phyloP scores from a whole-genome alignment of 2,113 vertebrate genomes.

The Gymnogyps californianus region DNA sequence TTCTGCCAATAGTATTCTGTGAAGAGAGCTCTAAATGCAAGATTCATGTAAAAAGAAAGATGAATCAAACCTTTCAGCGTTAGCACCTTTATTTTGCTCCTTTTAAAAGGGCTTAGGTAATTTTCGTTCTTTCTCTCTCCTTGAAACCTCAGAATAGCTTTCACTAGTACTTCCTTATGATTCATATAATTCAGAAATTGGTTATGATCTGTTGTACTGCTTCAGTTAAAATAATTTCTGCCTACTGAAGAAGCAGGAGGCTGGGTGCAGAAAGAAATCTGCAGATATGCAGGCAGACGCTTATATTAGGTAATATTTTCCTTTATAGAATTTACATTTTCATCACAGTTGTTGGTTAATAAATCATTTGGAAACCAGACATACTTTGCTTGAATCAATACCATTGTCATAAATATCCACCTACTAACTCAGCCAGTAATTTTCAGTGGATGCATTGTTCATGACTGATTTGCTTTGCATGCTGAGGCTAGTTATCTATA shows the following conservation, averaged over 20 bases:
- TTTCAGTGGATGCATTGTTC: neutral
- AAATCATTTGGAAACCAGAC: slow-evolving; percentile 5
- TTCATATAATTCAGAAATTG: neutral
- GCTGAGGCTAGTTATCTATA: neutral
- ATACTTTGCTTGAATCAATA: neutral
- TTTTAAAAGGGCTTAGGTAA: neutral
- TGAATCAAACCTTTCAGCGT: neutral
- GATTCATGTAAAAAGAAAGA: neutral
- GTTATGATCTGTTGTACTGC: neutral
- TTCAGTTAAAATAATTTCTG: neutral
- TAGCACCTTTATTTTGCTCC: neutral
- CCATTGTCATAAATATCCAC: neutral
- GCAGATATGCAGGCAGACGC: neutral
- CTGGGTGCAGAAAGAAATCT: neutral
- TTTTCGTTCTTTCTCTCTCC: neutral
- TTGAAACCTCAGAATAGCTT: neutral
- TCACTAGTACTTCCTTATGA: neutral
- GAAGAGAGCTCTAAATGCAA: neutral
- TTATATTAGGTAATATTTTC: neutral
- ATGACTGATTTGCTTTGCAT: neutral
- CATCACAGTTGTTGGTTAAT: neutral
- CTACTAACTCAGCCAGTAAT: slow-evolving; percentile 1
- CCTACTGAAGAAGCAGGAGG: neutral
- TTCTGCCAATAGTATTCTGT: neutral
- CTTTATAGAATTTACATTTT: neutral